Conservation (phyloP, 1,140 invertebrate species). For the Agrilus planipennis region DNA sequence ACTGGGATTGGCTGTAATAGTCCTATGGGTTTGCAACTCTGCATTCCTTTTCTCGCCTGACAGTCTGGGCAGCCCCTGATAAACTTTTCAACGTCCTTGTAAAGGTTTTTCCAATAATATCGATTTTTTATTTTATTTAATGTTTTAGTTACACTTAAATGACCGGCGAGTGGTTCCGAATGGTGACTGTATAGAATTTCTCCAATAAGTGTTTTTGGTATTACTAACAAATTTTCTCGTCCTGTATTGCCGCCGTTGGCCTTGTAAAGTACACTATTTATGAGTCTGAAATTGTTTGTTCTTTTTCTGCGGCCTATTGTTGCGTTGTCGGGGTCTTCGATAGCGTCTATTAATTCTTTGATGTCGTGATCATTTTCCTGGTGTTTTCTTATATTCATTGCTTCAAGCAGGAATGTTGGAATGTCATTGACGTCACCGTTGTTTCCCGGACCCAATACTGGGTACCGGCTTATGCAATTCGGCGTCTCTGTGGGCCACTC, state of each 20-base stretch:
- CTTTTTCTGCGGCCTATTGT: not conserved
- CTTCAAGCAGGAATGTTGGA: conserved; percentile 2
- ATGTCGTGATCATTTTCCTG: not conserved
- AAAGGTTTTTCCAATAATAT: conserved; percentile 2
- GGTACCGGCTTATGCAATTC: too few species aligned
- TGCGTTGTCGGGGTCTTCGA: not conserved
- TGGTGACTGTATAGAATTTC: conserved; percentile 2
- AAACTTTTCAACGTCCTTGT: conserved; percentile 6
- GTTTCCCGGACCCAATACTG: too few species aligned
- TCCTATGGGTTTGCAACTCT: conserved; percentile 3
- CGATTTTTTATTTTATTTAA: conserved; percentile 4
- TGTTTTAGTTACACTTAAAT: conserved; percentile 4
- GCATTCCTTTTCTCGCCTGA: conserved; percentile 1
- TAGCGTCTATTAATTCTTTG: not conserved
- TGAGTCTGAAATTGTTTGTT: not conserved
- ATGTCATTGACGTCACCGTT: too few species aligned
- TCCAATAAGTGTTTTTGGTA: not conserved
- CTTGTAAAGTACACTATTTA: not conserved
- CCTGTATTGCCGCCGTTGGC: not conserved
- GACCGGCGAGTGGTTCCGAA: not conserved
- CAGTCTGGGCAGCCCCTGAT: conserved; percentile 9
- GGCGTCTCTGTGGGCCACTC: conserved; percentile 20
- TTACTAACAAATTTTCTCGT: not conserved
- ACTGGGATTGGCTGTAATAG: conserved; percentile 6
- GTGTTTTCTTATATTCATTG: not conserved